Base-by-base conservation (phyloP, 2,888 invertebrate genomes). In the Tetragnatha montana region DNA sequence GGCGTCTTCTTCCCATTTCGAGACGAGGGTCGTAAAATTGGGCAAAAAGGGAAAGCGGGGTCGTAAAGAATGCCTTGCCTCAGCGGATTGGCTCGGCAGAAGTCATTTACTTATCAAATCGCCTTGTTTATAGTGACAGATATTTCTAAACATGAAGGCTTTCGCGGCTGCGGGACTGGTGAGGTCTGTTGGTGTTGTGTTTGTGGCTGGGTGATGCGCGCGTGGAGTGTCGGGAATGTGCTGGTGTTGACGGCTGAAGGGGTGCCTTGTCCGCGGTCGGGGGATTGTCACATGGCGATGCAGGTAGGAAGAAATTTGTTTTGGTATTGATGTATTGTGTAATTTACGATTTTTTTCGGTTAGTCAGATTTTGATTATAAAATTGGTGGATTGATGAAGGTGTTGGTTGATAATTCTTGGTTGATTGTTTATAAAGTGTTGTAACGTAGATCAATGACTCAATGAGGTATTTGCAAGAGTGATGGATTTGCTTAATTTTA, bases 71-170 rank as follows among this genome's bases (percentile, higher is more conserved):
- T 80, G 60, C 85, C 22, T 47, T 73, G 74, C 71, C 85, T 70
- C 71, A 82, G 86, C 86, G 86, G 89, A 89, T 89, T 89, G 89
- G 89, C 89, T 82, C 81, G 79, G 86, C 89, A 86, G 85, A 81
- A 86, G 89, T 89, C 89, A 89, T 89, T 89, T 89, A 87, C 81
- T 89, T 89, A 89, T 89, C 89, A 89, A 89, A 89, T 89, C 89
- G 86, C 89, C 89, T 89, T 89, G 89, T 89, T 89, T 89, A 89
- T 89, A 89, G 89, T 78, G 89, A 89, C 89, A 89, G 89, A 89
- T 89, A 89, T 86, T 89, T 82, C 86, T 68, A 89, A 89, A 85
- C 85, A 89, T 89, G 89, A 89, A 89, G 86, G 89, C 86, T 86
- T 86, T 87, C n/a, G 85, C 84, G 81, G 75, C 51, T 50, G 76